Evolutionary conservation across 2,888 invertebrate genomes (phyloP).

Genomic region (Acanthacorydalis orientalis): DNA sequence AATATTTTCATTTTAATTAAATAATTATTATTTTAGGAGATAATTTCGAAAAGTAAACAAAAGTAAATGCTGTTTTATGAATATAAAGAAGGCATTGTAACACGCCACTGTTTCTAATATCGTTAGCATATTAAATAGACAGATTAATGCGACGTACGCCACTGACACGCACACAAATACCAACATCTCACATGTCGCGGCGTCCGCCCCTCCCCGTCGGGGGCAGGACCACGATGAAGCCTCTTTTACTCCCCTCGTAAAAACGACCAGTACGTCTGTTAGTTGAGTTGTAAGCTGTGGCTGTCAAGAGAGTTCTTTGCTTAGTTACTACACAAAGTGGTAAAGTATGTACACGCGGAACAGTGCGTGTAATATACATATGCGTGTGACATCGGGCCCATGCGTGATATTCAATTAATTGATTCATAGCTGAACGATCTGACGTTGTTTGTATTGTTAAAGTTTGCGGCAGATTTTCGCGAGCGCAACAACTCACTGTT

Average conservation of each 20-base stretch:
- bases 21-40: too few relatives aligned
- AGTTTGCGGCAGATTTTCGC: too few relatives aligned
- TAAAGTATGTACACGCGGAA: too few relatives aligned
- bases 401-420: not conserved
- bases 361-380: not conserved
- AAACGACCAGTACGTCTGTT: constrained; percentile 19
- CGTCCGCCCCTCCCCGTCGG: not conserved
- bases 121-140: too few relatives aligned
- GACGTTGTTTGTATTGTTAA: too few relatives aligned
- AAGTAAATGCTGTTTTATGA: too few relatives aligned
- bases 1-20: too few relatives aligned
- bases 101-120: too few relatives aligned
- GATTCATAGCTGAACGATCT: too few relatives aligned
- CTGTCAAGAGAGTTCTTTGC: constrained; percentile 21
- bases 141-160: not conserved
- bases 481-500: too few relatives aligned
- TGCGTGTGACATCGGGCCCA: not conserved
- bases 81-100: too few relatives aligned
- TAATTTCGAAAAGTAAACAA: too few relatives aligned
- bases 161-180: not conserved
- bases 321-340: not conserved
- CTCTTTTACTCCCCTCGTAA: constrained; percentile 19
- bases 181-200: not conserved
- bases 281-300: constrained; percentile 31
- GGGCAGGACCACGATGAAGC: constrained; percentile 6